Percentiles rank a stretch among this genome's conserved stretches.
Conservation (phyloP, 2,113 vertebrate genomes). For the Chunga burmeisteri region DNA sequence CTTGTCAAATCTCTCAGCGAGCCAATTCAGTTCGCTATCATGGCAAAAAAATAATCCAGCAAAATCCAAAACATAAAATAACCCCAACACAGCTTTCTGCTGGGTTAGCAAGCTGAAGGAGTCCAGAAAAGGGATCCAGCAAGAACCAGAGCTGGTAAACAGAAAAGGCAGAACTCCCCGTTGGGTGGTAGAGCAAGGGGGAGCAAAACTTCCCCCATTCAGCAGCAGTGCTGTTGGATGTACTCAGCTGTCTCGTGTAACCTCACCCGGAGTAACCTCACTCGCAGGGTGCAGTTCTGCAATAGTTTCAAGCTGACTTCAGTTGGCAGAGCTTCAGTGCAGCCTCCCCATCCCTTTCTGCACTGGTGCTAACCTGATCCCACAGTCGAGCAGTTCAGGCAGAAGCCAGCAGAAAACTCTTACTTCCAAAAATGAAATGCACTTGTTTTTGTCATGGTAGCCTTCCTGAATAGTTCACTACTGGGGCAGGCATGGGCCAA, state of each 20-base stretch:
- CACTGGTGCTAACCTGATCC: conserved; percentile 42
- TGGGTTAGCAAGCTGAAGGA: neutral
- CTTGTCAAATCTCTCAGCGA: neutral
- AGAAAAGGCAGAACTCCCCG: conserved; percentile 9
- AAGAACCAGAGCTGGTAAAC: conserved; percentile 2
- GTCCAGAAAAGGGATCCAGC: conserved; percentile 10
- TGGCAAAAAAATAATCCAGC: conserved; percentile 6
- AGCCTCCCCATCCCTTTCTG: conserved; percentile 37
- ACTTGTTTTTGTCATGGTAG: neutral
- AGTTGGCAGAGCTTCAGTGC: conserved; percentile 43
- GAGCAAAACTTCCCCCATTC: conserved; percentile 52
- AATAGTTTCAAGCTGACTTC: conserved; percentile 67
- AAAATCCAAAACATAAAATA: conserved; percentile 37
- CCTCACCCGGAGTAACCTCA: conserved; percentile 65
- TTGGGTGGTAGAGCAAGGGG: conserved; percentile 34
- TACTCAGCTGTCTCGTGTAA: conserved; percentile 56
- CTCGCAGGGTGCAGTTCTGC: conserved; percentile 51
- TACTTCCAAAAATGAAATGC: neutral
- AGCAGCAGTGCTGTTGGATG: conserved; percentile 50
- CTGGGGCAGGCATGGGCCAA: neutral
- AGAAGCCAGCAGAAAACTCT: conserved; percentile 4
- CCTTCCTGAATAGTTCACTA: neutral
- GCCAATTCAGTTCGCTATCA: conserved; percentile 27
- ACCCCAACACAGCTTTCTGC: neutral
- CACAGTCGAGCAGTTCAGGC: neutral